Evolutionary conservation across 2,113 vertebrate species (phyloP).

Genomic region (Prochilodus magdalenae): DNA sequence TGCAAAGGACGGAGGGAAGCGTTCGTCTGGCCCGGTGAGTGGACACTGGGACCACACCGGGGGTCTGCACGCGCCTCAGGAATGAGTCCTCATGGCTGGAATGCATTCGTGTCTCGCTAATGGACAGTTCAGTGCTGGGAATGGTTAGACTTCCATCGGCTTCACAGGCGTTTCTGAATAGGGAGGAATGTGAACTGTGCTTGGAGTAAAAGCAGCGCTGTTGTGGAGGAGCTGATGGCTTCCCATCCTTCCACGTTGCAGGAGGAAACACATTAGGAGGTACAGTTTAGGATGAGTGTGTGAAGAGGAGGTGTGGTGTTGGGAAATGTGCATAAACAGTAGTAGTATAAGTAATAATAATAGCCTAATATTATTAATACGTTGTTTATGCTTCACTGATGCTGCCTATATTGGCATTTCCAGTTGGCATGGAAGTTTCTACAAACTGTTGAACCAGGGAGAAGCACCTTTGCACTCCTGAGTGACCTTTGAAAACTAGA

Average conservation of each 20-base stretch:
- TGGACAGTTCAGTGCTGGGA: background rate
- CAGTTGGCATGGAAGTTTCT: background rate
- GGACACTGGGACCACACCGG: background rate
- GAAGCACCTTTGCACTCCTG: too few species aligned
- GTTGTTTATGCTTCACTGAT: background rate
- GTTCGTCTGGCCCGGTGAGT: background rate
- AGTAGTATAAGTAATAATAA: too few species aligned
- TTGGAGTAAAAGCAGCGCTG: background rate
- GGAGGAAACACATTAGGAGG: background rate
- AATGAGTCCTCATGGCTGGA: background rate
- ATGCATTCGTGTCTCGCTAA: background rate
- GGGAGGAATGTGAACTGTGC: background rate
- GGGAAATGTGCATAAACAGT: too few species aligned
- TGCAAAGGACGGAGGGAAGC: background rate
- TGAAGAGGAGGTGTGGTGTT: too few species aligned
- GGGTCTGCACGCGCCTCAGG: background rate
- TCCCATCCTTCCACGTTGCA: too few species aligned
- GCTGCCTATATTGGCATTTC: background rate
- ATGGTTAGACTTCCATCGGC: background rate
- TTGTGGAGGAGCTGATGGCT: background rate
- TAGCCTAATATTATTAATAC: background rate
- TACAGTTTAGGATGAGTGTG: too few species aligned
- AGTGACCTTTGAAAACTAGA: conserved; percentile 16
- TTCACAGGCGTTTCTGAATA: background rate
- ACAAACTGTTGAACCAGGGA: background rate